Base-by-base conservation (phyloP, 2,888 invertebrate genomes). In the Lamellibrachia satsuma region DNA sequence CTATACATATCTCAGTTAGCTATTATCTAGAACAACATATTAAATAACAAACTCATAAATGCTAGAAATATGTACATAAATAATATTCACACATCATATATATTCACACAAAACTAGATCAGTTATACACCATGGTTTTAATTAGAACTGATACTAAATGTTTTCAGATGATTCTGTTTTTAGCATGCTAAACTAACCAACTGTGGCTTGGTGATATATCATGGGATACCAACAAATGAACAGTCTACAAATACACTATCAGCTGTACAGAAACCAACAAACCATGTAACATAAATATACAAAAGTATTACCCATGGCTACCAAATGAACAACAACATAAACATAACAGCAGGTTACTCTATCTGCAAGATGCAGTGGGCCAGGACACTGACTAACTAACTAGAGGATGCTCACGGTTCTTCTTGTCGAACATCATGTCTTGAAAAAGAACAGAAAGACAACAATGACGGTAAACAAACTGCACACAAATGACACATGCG, bases 241-340 rank as follows among this genome's bases (percentile, higher is more conserved):
- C 91, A 91, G 91, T 91, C 91, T 52, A 91, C 91, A 91, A 91
- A 91, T 27, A 91, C 91, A 91, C 51, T 91, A 91, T 91, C 51
- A 52, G 22, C 91, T 27, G 91, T 91, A 91, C 11, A 27, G 75
- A 75, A 75, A 75, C 22, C 75, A 75, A 75, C 75, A 75, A 75
- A 75, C 75, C 22, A n/a, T 15, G 75, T 75, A n/a, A 75, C 75
- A 75, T 75, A 75, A 75, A 75, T 75, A 75, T n/a, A 75, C 75
- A 0, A 75, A 75, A 75, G 15, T 3, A 75, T 75, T 22, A 22
- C 22, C 75, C 75, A 22, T 75, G 75, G n/a, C 22, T 75, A 75
- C 75, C 75, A 75, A 75, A 75, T 75, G n/a, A 75, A 75, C n/a
- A 3, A 75, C 75, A 75, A 75, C 75, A 6, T 75, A 75, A 57